Evolutionary conservation across 2,888 invertebrate genomes (phyloP), one percentile per base, ranked within the genome.

Genomic region (Allygus modestus): DNA sequence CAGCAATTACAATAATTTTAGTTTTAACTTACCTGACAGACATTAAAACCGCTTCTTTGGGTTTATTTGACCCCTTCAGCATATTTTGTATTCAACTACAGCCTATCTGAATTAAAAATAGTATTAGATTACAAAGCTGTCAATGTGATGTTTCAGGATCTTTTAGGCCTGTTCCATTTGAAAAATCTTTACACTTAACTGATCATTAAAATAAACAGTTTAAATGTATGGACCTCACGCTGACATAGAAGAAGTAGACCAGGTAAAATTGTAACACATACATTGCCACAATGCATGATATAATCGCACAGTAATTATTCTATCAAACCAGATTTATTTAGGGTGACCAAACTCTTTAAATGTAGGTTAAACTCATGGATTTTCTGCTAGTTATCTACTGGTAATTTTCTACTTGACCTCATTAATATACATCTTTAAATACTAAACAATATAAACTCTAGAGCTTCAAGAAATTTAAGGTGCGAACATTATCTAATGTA

Each of bases 101-200:
- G 23, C 4, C 23, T 23, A 7, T 23, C 0, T 23, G 11, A 51
- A 51, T 51, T 5, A 4, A 23, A 20, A 46, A 7, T 9, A 23
- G 58, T 23, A 7, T 58, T 58, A 58, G 58, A 23, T 65, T 65
- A 12, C 26, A 65, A 65, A 65, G 28, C 15, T 28, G 31, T 58
- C 23, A 65, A 65, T 65, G 11, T 65, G 28, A 65, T 65, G 65
- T 65, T 65, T 65, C 65, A 65, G 65, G 65, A 65, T 65, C 28
- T 28, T 31, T 12, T 65, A 65, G 31, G 65, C 17, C 65, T 65
- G 15, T 20, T 2, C 58, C 23, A 23, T 58, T 58, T 23, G 58
- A 58, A 58, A n/a, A 23, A 58, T 23, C 1, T 58, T 58, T 7
- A 23, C 58, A 20, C 23, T 58, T 58, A 23, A n/a, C 0, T n/a